Base-by-base conservation (phyloP, 2,797 vertebrate genomes). In the Pygocentrus nattereri region DNA sequence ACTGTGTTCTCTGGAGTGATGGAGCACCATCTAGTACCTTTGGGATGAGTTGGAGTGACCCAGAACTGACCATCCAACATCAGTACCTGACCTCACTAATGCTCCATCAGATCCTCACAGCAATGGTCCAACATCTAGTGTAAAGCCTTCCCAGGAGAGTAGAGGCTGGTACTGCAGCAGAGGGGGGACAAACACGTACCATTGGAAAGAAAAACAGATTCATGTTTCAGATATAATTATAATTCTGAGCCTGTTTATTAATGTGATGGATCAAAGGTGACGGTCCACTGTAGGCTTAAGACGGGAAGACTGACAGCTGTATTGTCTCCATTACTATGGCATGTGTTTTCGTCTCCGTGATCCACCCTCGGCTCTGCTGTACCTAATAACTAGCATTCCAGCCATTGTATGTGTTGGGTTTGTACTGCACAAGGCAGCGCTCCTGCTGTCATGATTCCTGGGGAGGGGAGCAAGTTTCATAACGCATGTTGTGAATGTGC, bases 231-330 rank as follows among this genome's bases (percentile, higher is more conserved):
- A 18, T 12, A 1, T 61, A 7, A 11, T 25, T 2, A 27, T 64
- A 27, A 27, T 27, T 27, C n/a, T 59, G 56, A 59, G 21, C 23
- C 13, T 61, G 59, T 30, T 18, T 30, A 27, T 25, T 18, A 13
- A 67, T 38, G 19, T 67, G 64, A 67, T 7, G 2, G 38, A 47
- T 47, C 5, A 15, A 65, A 69, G 12, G 38, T 13, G 38, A 69
- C 38, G 25, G 64, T 12, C 7, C 6, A 4, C 12, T 23, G 11
- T 13, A 41, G 64, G 8, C 19, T n/a, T 41, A 5, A 19, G 38
- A 44, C 65, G 41, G 65, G 38, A 68, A 68, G 15, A 68, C 65
- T 68, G 23, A 68, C 38, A 47, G 65, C 65, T 69, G 38, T 69
- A n/a, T 69, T 69, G 65, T 69, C 38, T 68, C 10, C 38, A 23